Percentiles rank a stretch among this genome's conserved stretches.
Conservation (phyloP, 2,113 vertebrate genomes). For the Pseudois nayaur region DNA sequence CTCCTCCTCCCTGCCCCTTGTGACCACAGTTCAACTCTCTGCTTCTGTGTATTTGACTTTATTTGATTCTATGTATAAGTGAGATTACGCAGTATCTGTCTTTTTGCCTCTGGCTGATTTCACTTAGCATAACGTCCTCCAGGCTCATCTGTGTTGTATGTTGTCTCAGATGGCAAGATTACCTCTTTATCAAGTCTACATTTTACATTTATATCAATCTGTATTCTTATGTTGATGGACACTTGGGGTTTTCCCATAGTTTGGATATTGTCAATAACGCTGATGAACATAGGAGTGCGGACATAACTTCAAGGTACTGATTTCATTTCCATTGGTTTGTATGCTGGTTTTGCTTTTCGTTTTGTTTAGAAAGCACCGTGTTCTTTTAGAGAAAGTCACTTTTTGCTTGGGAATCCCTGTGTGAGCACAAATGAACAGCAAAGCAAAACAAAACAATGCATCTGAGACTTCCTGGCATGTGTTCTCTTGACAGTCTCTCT, state of each 20-base stretch:
- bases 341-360: fast-evolving
- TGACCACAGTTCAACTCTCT: not conserved
- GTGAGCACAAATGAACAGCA: not conserved
- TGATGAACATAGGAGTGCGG: not conserved
- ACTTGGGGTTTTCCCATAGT: not conserved
- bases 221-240: not conserved
- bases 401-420: not conserved
- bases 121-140: not conserved
- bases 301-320: not conserved
- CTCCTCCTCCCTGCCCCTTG: not conserved
- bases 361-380: not conserved
- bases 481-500: not conserved
- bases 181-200: not conserved
- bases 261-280: not conserved
- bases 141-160: no score
- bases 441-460: not conserved
- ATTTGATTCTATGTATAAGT: not conserved
- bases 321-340: not conserved
- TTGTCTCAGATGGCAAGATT: not conserved
- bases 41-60: not conserved
- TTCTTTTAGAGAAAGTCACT: not conserved
- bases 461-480: not conserved
- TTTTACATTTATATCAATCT: not conserved
- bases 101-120: not conserved
- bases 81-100: not conserved